Conservation (phyloP, 2,797 vertebrate genomes). For the Kryptolebias ocellatus region DNA sequence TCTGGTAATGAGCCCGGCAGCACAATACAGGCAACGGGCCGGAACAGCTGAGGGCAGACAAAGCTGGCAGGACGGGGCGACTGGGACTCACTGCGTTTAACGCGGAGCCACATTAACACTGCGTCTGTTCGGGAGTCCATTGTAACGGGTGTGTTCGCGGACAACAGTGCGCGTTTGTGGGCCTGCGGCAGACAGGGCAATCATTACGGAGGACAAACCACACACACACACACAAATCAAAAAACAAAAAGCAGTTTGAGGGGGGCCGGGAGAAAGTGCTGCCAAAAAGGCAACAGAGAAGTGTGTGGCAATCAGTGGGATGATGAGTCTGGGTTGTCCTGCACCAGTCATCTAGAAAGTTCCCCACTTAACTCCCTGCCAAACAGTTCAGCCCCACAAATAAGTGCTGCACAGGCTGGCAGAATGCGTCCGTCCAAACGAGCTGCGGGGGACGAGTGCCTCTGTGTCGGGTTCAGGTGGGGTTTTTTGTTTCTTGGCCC, state of each 20-base stretch:
- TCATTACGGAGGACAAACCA: slow-evolving; percentile 70
- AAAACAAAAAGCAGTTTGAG: slow-evolving; percentile 54
- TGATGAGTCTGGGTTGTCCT: slow-evolving; percentile 74
- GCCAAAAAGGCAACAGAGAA: slow-evolving; percentile 76
- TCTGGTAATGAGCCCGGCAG: slow-evolving; percentile 84
- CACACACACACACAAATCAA: slow-evolving; percentile 23
- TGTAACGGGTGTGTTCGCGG: slow-evolving; percentile 17
- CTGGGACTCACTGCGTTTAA: slow-evolving; percentile 78
- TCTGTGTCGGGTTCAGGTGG: slow-evolving; percentile 37
- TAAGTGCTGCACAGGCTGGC: slow-evolving; percentile 64
- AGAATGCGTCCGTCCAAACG: slow-evolving; percentile 68
- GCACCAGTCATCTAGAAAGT: slow-evolving; percentile 79
- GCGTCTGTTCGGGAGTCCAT: slow-evolving; percentile 22
- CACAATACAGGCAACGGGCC: slow-evolving; percentile 86
- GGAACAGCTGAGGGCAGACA: slow-evolving; percentile 84
- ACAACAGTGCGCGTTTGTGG: slow-evolving; percentile 18
- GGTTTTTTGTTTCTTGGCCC: slow-evolving; percentile 51
- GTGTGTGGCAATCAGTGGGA: slow-evolving; percentile 78
- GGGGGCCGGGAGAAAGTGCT: slow-evolving; percentile 71
- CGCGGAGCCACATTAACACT: slow-evolving; percentile 62
- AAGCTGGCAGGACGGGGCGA: slow-evolving; percentile 78
- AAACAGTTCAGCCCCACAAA: slow-evolving; percentile 64
- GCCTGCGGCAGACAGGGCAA: slow-evolving; percentile 65
- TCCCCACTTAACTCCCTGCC: slow-evolving; percentile 73
- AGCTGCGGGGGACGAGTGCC: slow-evolving; percentile 53